These are phyloP conservation scores for Gallinago paraguaiae DNA, from an alignment of 2,113 vertebrate species.

Conservation along the genomic window DNA sequence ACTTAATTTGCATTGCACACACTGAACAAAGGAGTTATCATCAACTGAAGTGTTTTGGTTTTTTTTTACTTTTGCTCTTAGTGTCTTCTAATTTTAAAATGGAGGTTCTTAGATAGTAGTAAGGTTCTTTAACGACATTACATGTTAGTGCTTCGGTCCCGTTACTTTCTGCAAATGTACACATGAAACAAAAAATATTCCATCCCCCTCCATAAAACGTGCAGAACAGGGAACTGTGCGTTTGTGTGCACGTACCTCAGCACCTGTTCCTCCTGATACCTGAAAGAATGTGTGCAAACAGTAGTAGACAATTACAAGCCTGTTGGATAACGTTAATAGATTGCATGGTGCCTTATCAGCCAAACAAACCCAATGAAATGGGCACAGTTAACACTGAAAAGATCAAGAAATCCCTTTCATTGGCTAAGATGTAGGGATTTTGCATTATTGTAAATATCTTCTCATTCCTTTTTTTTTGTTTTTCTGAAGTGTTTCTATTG, in stretches of 20 bases:
- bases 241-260: rapidly evolving
- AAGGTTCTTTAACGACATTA: not conserved
- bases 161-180: not conserved
- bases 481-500: not conserved
- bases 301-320: not conserved
- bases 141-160: not conserved
- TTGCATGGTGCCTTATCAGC: too few relatives aligned
- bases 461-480: not conserved
- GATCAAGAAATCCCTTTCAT: not conserved
- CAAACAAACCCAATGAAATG: not conserved
- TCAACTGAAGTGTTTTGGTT: not conserved
- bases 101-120: not conserved
- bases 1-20: not conserved
- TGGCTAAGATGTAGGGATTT: not conserved
- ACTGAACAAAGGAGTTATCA: not conserved
- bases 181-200: not conserved
- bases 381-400: not conserved
- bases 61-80: not conserved
- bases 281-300: not conserved
- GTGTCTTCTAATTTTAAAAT: not conserved
- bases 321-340: not conserved
- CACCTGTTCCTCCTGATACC: not conserved
- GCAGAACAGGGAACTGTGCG: not conserved
- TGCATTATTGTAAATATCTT: not conserved
- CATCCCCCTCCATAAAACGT: not conserved